Percentiles rank a stretch among this genome's conserved stretches.
These are phyloP conservation scores for Mesochorus sp. DNA, from an alignment of 2,888 invertebrate genomes.

Conservation along the genomic window DNA sequence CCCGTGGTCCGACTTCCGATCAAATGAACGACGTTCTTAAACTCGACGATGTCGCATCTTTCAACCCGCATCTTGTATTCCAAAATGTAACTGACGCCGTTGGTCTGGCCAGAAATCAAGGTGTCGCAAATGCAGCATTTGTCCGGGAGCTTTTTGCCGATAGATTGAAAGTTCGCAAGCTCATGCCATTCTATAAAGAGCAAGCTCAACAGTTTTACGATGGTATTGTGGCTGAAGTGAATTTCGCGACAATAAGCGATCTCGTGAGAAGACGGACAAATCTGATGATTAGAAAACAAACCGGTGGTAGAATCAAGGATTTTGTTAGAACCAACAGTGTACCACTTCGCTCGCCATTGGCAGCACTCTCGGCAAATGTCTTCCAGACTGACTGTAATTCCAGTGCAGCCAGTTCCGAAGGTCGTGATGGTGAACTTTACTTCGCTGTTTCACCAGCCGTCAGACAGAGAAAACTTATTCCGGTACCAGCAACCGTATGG, in stretches of 20 bases:
- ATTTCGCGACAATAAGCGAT: slow-evolving; percentile 92
- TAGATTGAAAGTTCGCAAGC: slow-evolving; percentile 88
- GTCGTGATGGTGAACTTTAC: slow-evolving; percentile 93
- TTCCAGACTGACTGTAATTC: slow-evolving; percentile 94
- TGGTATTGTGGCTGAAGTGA: slow-evolving; percentile 93
- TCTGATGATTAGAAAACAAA: slow-evolving; percentile 90
- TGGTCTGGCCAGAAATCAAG: slow-evolving; percentile 86
- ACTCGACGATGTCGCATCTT: slow-evolving; percentile 93
- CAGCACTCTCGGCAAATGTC: slow-evolving; percentile 91
- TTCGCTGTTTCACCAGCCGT: slow-evolving; percentile 92
- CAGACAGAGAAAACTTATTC: slow-evolving; percentile 90
- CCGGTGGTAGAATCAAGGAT: slow-evolving; percentile 89
- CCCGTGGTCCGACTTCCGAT: slow-evolving; percentile 92
- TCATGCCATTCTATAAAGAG: slow-evolving; percentile 93
- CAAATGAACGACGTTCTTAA: slow-evolving; percentile 94
- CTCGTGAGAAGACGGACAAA: slow-evolving; percentile 92
- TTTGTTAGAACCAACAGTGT: slow-evolving; percentile 89
- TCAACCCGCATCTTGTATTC: slow-evolving; percentile 94
- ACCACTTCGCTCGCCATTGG: slow-evolving; percentile 89
- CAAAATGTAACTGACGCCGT: slow-evolving; percentile 93
- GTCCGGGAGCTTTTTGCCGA: slow-evolving; percentile 93
- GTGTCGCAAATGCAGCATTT: slow-evolving; percentile 91
- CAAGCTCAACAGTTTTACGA: slow-evolving; percentile 94
- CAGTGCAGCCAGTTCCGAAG: slow-evolving; percentile 87
- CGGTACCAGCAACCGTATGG: slow-evolving; percentile 92